These are phyloP conservation scores for Anguilla rostrata DNA, from an alignment of 2,113 vertebrate genomes.

Conservation along the genomic window DNA sequence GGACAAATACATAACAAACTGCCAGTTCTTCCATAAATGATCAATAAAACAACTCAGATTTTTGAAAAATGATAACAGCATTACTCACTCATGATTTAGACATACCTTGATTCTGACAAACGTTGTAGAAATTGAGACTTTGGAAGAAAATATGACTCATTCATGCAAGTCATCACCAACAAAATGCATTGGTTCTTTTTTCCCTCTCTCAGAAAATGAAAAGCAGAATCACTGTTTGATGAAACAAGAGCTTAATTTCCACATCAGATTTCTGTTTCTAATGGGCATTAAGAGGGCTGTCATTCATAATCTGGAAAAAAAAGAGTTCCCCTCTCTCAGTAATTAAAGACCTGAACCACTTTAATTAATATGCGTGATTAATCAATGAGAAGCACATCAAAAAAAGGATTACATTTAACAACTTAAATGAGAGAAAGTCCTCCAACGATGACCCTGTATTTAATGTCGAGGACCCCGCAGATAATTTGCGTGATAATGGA, in stretches of 20 bases:
- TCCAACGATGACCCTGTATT: slow-evolving; percentile 24
- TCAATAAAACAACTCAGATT: slow-evolving; percentile 9
- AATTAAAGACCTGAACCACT: slow-evolving; percentile 32
- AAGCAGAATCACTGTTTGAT: not conserved
- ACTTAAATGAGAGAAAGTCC: slow-evolving; percentile 19
- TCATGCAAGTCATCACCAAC: not conserved
- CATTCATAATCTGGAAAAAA: slow-evolving; percentile 30
- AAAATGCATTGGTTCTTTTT: not conserved
- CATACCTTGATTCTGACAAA: not conserved
- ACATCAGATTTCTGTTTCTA: slow-evolving; percentile 6
- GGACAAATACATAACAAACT: not conserved
- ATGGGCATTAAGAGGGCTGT: slow-evolving; percentile 25
- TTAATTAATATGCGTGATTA: slow-evolving; percentile 36
- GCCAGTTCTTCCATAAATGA: not conserved
- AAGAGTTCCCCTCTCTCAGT: slow-evolving; percentile 22
- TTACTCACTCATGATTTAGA: not conserved
- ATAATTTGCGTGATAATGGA: slow-evolving; percentile 27
- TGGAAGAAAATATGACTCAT: not conserved
- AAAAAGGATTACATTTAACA: slow-evolving; percentile 27
- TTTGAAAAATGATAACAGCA: not conserved
- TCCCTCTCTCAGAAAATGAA: not conserved
- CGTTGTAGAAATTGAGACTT: not conserved
- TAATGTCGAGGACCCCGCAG: slow-evolving; percentile 9
- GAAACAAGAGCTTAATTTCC: slow-evolving; percentile 16
- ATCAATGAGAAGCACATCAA: slow-evolving; percentile 31